A percentile compares a stretch with the other conserved stretches of the same genome.
Conservation (phyloP, 2,888 invertebrate genomes). For the Schrankia costaestrigalis region DNA sequence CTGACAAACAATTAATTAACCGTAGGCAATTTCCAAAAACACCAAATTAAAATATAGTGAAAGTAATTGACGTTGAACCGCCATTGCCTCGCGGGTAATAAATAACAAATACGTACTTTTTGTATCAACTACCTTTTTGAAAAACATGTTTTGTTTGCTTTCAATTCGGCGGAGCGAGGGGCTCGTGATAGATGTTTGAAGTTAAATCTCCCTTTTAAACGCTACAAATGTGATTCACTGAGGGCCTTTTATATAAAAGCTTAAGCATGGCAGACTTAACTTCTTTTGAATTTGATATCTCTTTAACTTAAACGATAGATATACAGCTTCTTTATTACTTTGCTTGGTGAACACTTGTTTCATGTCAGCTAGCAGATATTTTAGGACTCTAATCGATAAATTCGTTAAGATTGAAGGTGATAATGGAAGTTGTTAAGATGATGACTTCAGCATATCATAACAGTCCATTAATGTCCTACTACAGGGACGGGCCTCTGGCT, state of each 20-base stretch:
- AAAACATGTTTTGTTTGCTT: constrained; percentile 73
- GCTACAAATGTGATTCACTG: constrained; percentile 70
- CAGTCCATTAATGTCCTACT: too few relatives aligned
- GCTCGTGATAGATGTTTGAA: constrained; percentile 69
- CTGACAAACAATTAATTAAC: constrained; percentile 2
- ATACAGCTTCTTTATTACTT: constrained; percentile 6
- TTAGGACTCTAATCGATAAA: too few relatives aligned
- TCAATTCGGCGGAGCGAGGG: constrained; percentile 63
- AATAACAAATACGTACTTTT: constrained; percentile 64
- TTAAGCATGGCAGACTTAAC: constrained; percentile 47
- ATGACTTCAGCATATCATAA: too few relatives aligned
- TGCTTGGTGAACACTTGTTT: too few relatives aligned
- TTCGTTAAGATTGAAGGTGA: too few relatives aligned
- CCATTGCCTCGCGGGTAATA: constrained; percentile 48
- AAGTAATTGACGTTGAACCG: constrained; percentile 28
- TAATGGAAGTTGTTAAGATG: too few relatives aligned
- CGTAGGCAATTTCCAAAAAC: constrained; percentile 8
- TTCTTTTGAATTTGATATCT: constrained; percentile 35
- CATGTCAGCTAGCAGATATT: too few relatives aligned
- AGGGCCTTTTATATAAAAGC: constrained; percentile 62
- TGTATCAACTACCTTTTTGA: constrained; percentile 62
- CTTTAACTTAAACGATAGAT: constrained; percentile 12
- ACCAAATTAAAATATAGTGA: constrained; percentile 35
- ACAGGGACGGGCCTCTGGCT: too few relatives aligned
- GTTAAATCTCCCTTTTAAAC: constrained; percentile 77